Percentiles rank a stretch among this genome's conserved stretches.
These are phyloP conservation scores for Saccostrea glomerata DNA, from an alignment of 1,140 invertebrate genomes.

Conservation along the genomic window DNA sequence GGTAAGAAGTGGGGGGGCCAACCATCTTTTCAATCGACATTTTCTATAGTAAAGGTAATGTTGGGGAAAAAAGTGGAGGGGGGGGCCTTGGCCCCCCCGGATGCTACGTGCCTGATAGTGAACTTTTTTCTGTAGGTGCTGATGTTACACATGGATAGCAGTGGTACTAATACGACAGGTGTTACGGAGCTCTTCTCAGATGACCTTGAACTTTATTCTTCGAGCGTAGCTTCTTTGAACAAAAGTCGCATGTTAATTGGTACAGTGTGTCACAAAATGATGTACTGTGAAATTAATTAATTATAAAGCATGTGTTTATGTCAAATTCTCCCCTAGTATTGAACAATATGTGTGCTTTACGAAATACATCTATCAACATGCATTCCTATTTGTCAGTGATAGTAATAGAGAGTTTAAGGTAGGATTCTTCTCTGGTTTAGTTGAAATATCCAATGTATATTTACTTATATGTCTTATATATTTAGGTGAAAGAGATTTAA, in stretches of 20 bases:
- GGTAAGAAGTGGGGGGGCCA: too few species aligned
- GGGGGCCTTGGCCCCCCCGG: too few species aligned
- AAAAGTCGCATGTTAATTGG: conserved; percentile 44
- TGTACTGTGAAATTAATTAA: conserved; percentile 37
- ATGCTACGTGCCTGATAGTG: too few species aligned
- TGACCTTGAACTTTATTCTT: conserved; percentile 20
- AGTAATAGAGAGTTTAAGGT: too few species aligned
- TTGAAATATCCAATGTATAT: too few species aligned
- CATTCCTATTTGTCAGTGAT: too few species aligned
- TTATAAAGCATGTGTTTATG: background rate
- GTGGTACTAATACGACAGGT: background rate
- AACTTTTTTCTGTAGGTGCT: background rate
- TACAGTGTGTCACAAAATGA: conserved; percentile 43
- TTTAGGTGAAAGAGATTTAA: too few species aligned
- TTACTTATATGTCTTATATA: too few species aligned
- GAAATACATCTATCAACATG: background rate
- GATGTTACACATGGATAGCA: conserved; percentile 18
- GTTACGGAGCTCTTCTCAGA: conserved; percentile 30
- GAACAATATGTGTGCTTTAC: background rate
- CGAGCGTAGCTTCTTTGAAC: conserved; percentile 15
- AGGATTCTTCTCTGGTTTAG: too few species aligned
- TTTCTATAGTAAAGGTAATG: too few species aligned
- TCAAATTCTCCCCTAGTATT: background rate
- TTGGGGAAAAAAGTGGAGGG: too few species aligned
- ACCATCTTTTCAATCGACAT: too few species aligned